phyloP scores from a whole-genome alignment of 2,797 vertebrate species.

The Tapera naevia region DNA sequence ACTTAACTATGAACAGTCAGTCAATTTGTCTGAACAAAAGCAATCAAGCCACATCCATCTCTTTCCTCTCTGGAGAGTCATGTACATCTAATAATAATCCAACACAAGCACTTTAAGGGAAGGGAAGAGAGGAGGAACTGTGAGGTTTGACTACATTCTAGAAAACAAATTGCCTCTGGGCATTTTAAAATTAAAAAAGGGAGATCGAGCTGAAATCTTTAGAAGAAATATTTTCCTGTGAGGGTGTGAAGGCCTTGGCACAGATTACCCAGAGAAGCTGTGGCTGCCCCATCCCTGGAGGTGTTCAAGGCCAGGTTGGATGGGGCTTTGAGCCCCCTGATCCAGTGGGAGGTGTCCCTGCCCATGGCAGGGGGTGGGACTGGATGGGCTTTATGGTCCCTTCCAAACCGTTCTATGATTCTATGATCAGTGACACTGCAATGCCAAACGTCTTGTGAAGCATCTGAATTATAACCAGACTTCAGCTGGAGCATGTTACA shows the following conservation, averaged over 20 bases:
- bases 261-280: too few relatives aligned
- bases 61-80: neutral
- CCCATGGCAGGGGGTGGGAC: too few relatives aligned
- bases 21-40: neutral
- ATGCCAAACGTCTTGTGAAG: neutral
- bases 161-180: neutral
- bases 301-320: too few relatives aligned
- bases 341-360: too few relatives aligned
- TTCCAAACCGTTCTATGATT: too few relatives aligned
- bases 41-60: neutral
- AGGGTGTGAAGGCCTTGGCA: too few relatives aligned
- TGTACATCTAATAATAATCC: neutral
- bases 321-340: too few relatives aligned
- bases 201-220: too few relatives aligned
- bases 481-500: neutral
- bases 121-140: neutral
- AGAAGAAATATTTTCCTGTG: too few relatives aligned
- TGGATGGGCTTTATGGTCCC: too few relatives aligned
- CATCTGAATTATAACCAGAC: neutral
- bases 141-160: conserved; percentile 1
- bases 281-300: too few relatives aligned
- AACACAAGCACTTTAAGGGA: neutral
- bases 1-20: neutral
- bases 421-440: neutral
- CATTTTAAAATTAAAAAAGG: neutral